Evolutionary conservation across 2,888 invertebrate species (phyloP).

Genomic region (Deroplatys truncata): DNA sequence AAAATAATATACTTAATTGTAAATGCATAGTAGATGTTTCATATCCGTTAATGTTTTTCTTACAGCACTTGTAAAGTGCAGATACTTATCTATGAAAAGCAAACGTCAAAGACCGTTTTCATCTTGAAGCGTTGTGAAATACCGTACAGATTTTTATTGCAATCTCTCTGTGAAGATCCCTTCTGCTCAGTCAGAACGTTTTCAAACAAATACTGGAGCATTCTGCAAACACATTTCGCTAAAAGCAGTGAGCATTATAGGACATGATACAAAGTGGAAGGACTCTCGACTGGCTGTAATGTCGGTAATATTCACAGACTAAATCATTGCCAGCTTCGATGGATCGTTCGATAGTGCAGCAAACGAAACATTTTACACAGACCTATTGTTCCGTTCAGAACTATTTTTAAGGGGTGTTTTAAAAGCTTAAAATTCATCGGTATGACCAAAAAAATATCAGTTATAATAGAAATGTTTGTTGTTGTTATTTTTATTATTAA

Average conservation of each 20-base stretch:
- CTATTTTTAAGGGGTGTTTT: no score
- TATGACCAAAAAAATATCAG: no score
- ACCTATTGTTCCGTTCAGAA: no score
- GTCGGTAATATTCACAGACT: not conserved
- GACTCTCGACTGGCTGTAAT: not conserved
- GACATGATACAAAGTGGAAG: not conserved
- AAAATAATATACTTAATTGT: no score
- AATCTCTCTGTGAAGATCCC: not conserved
- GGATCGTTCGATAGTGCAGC: not conserved
- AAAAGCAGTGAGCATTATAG: not conserved
- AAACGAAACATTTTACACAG: not conserved
- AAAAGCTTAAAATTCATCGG: no score
- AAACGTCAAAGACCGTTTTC: not conserved
- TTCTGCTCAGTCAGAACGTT: not conserved
- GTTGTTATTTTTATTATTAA: no score
- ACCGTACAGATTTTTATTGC: not conserved
- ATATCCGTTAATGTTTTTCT: no score
- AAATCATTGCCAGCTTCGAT: not conserved
- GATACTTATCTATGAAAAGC: no score
- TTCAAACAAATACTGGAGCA: not conserved
- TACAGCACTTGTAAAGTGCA: no score
- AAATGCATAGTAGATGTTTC: no score
- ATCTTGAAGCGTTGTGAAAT: not conserved
- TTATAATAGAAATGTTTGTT: no score
- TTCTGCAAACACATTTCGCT: not conserved